Percentiles rank a stretch among this genome's conserved stretches.
phyloP scores from a whole-genome alignment of 2,888 invertebrate species.

The Andrena hattorfiana region DNA sequence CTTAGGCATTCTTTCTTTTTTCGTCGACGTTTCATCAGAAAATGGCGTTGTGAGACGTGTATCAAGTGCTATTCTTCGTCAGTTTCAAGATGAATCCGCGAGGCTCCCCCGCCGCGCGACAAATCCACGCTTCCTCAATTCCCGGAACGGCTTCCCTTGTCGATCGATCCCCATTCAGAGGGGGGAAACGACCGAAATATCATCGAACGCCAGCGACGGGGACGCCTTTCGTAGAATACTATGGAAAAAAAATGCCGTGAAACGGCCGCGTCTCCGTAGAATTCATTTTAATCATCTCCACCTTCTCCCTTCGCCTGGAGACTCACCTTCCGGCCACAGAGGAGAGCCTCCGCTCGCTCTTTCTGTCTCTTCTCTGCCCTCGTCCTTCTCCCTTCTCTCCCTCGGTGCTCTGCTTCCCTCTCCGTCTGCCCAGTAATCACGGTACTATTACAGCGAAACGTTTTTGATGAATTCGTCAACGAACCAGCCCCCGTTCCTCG shows the following conservation, averaged over 20 bases:
- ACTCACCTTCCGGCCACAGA: constrained; percentile 68
- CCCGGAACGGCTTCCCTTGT: constrained; percentile 46
- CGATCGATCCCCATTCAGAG: constrained; percentile 63
- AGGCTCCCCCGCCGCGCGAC: constrained; percentile 33
- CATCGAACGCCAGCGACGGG: constrained; percentile 58
- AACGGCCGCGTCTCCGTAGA: constrained; percentile 63
- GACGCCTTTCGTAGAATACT: constrained; percentile 47
- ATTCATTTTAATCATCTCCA: constrained; percentile 71
- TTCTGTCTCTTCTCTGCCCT: constrained; percentile 18
- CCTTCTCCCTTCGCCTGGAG: constrained; percentile 57
- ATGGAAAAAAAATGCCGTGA: constrained; percentile 59
- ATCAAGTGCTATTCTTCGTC: constrained; percentile 63
- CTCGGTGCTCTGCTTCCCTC: constrained; percentile 50
- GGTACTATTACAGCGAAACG: constrained; percentile 75
- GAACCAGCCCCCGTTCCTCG: constrained; percentile 53
- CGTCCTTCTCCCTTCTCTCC: constrained; percentile 62
- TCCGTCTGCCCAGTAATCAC: constrained; percentile 74
- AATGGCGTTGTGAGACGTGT: constrained; percentile 57
- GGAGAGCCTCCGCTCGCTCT: constrained; percentile 26
- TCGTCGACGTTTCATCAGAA: constrained; percentile 53
- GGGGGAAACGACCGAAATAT: constrained; percentile 62
- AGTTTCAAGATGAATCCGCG: constrained; percentile 60
- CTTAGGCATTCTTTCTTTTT: not conserved
- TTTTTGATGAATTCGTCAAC: constrained; percentile 82
- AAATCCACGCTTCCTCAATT: constrained; percentile 52